Evolutionary conservation across 2,888 invertebrate species (phyloP).

Genomic region (Drosophila anomalata): DNA sequence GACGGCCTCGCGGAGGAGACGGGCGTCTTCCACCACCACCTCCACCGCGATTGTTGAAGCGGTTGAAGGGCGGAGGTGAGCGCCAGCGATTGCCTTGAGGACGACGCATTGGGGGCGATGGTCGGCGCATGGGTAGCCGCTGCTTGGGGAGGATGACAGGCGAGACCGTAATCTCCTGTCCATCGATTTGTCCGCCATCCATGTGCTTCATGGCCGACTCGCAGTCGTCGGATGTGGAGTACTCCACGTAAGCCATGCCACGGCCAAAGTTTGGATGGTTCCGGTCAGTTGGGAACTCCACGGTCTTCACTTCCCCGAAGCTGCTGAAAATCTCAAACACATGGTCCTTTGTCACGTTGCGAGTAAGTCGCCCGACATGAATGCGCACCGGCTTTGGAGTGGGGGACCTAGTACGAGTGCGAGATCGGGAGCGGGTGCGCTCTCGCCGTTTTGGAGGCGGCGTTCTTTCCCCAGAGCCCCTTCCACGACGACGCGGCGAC

Average conservation of each 20-base stretch:
- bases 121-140: constrained; percentile 80
- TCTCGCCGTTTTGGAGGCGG: constrained; percentile 89
- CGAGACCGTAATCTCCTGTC: constrained; percentile 97
- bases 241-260: constrained; percentile 98
- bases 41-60: constrained; percentile 81
- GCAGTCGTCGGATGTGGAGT: constrained; percentile 96
- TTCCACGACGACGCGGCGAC: constrained; percentile 86
- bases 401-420: constrained; percentile 94
- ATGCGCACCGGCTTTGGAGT: constrained; percentile 96
- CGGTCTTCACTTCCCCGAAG: constrained; percentile 92
- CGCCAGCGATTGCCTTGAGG: constrained; percentile 83
- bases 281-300: constrained; percentile 95
- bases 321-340: constrained; percentile 95
- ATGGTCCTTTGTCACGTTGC: constrained; percentile 96
- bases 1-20: constrained; percentile 75
- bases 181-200: constrained; percentile 99
- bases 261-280: constrained; percentile 94
- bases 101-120: constrained; percentile 82
- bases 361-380: constrained; percentile 95
- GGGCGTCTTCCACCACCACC: constrained; percentile 69
- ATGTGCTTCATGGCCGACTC: constrained; percentile 99
- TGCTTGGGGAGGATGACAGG: constrained; percentile 93
- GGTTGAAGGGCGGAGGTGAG: constrained; percentile 81
- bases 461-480: constrained; percentile 93
- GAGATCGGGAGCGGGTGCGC: constrained; percentile 91